Evolutionary conservation across 2,797 vertebrate species (phyloP).

Genomic region (Myotis daubentonii): DNA sequence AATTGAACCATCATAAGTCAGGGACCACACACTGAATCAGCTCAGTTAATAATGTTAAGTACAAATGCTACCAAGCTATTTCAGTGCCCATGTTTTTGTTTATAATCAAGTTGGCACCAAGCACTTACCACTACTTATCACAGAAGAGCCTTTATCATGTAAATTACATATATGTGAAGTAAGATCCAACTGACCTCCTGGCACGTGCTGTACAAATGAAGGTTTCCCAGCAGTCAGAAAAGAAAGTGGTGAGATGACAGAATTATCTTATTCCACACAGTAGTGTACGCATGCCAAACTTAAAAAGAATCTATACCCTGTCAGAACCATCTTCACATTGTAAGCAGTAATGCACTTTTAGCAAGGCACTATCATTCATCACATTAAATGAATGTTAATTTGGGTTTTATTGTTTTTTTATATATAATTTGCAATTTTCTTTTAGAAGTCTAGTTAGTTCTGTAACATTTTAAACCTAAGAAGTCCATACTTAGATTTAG

Average conservation of each 20-base stretch:
- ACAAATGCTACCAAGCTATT: background rate
- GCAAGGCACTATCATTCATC: background rate
- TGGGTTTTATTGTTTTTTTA: slow-evolving; percentile 9
- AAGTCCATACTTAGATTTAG: slow-evolving; percentile 33
- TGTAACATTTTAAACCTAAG: background rate
- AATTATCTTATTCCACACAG: background rate
- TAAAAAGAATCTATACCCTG: background rate
- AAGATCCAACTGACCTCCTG: background rate
- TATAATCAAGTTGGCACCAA: background rate
- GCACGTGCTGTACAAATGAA: background rate
- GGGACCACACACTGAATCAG: background rate
- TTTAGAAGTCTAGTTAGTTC: background rate
- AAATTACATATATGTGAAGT: background rate
- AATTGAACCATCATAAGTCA: background rate
- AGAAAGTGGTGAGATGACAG: background rate
- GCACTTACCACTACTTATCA: background rate
- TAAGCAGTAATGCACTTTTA: slow-evolving; percentile 1
- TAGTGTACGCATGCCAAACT: background rate
- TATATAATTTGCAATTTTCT: slow-evolving; percentile 39
- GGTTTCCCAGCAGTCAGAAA: background rate
- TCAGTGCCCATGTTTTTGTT: background rate
- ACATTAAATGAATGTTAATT: slow-evolving; percentile 3
- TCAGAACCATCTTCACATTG: background rate
- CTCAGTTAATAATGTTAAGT: slow-evolving; percentile 30
- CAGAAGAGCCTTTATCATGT: background rate